These are phyloP conservation scores for Junco hyemalis DNA, from an alignment of 2,113 vertebrate species.

Conservation along the genomic window DNA sequence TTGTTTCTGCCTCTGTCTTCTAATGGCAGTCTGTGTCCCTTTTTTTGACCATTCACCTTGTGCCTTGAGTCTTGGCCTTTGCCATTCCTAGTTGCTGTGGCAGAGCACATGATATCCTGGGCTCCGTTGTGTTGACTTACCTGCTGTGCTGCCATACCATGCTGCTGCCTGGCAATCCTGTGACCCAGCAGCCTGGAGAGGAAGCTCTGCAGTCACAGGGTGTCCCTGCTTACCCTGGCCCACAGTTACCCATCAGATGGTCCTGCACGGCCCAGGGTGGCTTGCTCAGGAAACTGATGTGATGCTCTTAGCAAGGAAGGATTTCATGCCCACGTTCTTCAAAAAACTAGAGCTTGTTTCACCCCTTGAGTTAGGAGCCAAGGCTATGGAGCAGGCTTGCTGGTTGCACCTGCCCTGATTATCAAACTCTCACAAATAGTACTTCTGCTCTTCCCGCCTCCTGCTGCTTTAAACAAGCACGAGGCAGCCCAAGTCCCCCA, in stretches of 20 bases:
- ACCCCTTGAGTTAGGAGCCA: neutral
- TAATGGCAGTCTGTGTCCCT: neutral
- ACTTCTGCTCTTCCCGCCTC: neutral
- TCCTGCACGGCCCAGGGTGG: rapidly evolving
- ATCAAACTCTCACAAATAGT: neutral
- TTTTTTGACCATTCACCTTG: neutral
- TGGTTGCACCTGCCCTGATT: neutral
- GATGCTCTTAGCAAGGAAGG: neutral
- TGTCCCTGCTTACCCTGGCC: neutral
- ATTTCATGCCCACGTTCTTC: neutral
- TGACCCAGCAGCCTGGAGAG: neutral
- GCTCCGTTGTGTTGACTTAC: neutral
- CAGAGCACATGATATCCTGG: neutral
- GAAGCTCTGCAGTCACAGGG: neutral
- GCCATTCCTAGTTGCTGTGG: neutral
- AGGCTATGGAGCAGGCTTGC: neutral
- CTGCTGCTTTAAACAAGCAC: neutral
- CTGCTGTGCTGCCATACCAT: neutral
- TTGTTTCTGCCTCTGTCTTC: neutral
- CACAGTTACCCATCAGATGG: neutral
- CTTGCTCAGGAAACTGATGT: neutral
- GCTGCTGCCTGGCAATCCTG: rapidly evolving
- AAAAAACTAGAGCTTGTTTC: neutral
- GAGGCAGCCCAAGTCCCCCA: neutral
- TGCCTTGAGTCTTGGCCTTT: neutral